Percentiles rank a stretch among this genome's conserved stretches.
phyloP scores from a whole-genome alignment of 2,888 invertebrate species.

The Cistogaster globosa region DNA sequence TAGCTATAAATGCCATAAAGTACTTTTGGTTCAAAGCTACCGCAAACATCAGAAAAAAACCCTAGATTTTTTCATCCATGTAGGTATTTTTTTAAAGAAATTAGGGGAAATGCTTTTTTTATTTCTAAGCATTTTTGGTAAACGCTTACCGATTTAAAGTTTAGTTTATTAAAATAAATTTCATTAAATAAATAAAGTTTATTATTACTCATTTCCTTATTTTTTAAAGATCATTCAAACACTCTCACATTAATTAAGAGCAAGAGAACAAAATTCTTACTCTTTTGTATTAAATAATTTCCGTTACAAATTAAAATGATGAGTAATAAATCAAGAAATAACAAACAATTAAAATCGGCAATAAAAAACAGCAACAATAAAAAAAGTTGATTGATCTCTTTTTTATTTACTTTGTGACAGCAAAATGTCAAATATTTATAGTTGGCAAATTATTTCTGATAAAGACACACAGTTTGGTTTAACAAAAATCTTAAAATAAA shows the following conservation, averaged over 20 bases:
- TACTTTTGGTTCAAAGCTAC: too few species aligned
- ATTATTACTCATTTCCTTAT: background rate
- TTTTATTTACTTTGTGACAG: constrained; percentile 18
- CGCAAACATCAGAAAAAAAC: too few species aligned
- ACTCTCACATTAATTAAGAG: constrained; percentile 5
- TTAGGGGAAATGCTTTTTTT: too few species aligned
- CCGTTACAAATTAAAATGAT: constrained; percentile 31
- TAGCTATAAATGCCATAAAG: too few species aligned
- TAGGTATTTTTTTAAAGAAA: too few species aligned
- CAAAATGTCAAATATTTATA: constrained; percentile 28
- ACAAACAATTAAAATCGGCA: constrained; percentile 27
- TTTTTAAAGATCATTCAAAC: background rate
- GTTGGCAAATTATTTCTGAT: background rate
- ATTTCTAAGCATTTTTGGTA: too few species aligned
- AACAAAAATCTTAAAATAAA: background rate
- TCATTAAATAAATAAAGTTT: background rate
- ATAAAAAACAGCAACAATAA: background rate
- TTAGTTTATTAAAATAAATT: background rate
- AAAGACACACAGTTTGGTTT: background rate
- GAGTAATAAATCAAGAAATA: constrained; percentile 35
- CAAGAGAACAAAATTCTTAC: background rate
- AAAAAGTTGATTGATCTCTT: constrained; percentile 41
- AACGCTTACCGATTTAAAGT: background rate
- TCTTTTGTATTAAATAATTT: constrained; percentile 31
- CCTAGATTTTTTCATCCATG: too few species aligned